A percentile compares a stretch with the other conserved stretches of the same genome.
Conservation (phyloP, 2,797 vertebrate species). For the Dipus sagitta region DNA sequence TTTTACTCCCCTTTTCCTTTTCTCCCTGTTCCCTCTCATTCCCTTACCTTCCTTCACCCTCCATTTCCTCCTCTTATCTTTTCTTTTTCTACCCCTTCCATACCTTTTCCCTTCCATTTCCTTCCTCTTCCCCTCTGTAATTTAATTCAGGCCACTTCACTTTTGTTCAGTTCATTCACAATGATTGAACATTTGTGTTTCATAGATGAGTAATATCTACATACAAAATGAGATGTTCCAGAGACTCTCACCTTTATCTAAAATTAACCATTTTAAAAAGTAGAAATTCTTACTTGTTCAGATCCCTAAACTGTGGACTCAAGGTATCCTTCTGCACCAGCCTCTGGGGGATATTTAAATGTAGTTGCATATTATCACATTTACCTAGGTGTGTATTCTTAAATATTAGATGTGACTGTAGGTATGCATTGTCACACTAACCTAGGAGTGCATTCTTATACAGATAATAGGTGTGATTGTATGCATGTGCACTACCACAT, state of each 20-base stretch:
- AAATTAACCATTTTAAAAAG: not conserved
- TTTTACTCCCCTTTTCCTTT: not conserved
- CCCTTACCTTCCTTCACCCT: no score
- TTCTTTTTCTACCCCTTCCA: not conserved
- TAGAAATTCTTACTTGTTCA: not conserved
- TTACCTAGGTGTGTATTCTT: not conserved
- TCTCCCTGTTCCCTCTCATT: not conserved
- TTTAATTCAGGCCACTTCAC: not conserved
- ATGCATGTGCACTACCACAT: no score
- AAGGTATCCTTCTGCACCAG: not conserved
- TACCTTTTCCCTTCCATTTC: not conserved
- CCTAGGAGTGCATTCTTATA: not conserved
- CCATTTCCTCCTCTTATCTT: no score
- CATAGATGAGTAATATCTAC: not conserved
- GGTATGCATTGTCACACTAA: not conserved
- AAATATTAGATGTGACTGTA: not conserved
- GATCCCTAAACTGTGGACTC: no score
- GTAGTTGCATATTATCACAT: accelerated
- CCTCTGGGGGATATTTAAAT: no score
- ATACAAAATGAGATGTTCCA: not conserved
- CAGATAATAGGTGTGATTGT: not conserved
- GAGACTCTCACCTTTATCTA: not conserved
- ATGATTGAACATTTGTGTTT: not conserved
- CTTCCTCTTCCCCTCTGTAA: not conserved
- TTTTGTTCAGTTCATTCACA: not conserved